These are phyloP conservation scores for Tipula confusa DNA, from an alignment of 2,888 invertebrate species.

Conservation along the genomic window DNA sequence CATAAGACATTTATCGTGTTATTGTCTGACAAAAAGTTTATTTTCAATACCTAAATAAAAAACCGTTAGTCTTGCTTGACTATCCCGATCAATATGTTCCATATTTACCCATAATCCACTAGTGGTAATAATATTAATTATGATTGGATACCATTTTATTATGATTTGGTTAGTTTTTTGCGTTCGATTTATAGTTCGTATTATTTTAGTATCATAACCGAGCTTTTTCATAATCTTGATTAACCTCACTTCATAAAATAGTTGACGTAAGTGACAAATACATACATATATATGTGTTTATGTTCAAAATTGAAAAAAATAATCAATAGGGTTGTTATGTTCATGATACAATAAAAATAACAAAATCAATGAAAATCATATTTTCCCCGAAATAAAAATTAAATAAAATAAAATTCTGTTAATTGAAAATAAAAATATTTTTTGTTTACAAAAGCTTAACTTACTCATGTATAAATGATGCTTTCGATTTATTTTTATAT, in stretches of 20 bases:
- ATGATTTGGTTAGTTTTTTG: too few relatives aligned
- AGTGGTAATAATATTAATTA: too few relatives aligned
- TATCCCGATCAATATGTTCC: too few relatives aligned
- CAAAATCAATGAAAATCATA: background rate
- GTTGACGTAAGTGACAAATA: background rate
- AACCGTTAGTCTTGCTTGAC: too few relatives aligned
- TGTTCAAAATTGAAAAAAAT: background rate
- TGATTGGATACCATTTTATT: too few relatives aligned
- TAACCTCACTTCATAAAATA: background rate
- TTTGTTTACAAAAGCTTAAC: constrained; percentile 5
- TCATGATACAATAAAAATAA: background rate
- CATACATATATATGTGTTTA: background rate
- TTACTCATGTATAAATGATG: background rate
- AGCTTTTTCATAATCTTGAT: background rate
- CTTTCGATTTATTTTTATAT: background rate
- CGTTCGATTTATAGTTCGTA: background rate
- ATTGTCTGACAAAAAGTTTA: too few relatives aligned
- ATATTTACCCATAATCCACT: too few relatives aligned
- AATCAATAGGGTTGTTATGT: background rate
- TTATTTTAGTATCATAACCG: background rate
- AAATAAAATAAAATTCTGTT: background rate
- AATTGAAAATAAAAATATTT: background rate
- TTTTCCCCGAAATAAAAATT: background rate
- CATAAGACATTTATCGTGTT: too few relatives aligned
- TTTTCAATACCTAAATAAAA: too few relatives aligned